Percentiles rank a stretch among this genome's conserved stretches.
These are phyloP conservation scores for Orestias chungarensis DNA, from an alignment of 2,797 vertebrate genomes.

Conservation along the genomic window DNA sequence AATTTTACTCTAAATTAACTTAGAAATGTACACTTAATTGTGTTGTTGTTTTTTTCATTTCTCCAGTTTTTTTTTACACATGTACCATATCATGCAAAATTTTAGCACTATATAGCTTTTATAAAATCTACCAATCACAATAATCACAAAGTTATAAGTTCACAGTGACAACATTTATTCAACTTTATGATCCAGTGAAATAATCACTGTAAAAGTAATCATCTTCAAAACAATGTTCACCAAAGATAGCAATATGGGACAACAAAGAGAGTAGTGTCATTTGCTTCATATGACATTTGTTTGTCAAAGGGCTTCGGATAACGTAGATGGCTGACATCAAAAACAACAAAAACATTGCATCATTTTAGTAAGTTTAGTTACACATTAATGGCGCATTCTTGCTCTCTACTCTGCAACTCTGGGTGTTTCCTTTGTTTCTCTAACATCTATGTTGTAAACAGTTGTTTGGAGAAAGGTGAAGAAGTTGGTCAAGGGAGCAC, in stretches of 20 bases:
- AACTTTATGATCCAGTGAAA: neutral
- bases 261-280: neutral
- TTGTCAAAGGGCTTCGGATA: neutral
- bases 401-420: no score
- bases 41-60: neutral
- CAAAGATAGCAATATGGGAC: neutral
- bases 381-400: no score
- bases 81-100: neutral
- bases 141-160: neutral
- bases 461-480: no score
- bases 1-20: no score
- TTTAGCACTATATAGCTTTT: neutral
- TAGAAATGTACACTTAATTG: neutral
- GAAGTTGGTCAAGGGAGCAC: no score
- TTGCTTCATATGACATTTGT: conserved; percentile 4
- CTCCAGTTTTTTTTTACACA: neutral
- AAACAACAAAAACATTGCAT: neutral
- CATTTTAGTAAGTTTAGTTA: no score
- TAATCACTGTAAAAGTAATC: neutral
- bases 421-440: no score
- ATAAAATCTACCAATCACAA: neutral
- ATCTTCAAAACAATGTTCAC: conserved; percentile 1
- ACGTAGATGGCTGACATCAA: neutral
- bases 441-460: no score
- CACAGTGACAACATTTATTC: neutral